Conservation (phyloP, 2,888 invertebrate genomes). For the Oxyscelio sp. region DNA sequence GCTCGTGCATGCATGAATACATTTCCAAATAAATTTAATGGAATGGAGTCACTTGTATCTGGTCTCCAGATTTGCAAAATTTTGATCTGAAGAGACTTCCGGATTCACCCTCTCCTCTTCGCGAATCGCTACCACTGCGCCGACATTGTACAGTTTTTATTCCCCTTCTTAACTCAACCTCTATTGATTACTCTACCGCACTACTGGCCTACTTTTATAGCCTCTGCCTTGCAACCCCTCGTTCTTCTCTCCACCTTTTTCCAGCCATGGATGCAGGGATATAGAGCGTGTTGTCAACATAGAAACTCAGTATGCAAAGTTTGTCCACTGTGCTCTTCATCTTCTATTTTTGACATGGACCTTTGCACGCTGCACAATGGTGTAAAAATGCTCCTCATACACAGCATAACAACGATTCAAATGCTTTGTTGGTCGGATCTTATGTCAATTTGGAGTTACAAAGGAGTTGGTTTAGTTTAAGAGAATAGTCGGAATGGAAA, state of each 20-base stretch:
- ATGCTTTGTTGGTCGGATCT: not conserved
- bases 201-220: slow-evolving; percentile 86
- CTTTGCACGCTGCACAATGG: not conserved
- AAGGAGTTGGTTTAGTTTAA: not conserved
- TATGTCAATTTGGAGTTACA: not conserved
- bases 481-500: not conserved
- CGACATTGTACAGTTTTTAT: slow-evolving; percentile 77
- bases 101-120: slow-evolving; percentile 13
- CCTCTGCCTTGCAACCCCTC: slow-evolving; percentile 77
- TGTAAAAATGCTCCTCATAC: not conserved
- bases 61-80: slow-evolving; percentile 1
- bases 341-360: slow-evolving; percentile 24
- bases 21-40: not conserved
- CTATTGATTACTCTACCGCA: slow-evolving; percentile 77
- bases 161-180: slow-evolving; percentile 84
- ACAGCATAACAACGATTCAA: not conserved
- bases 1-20: not conserved
- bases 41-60: no score
- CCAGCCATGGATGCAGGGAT: slow-evolving; percentile 72
- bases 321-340: slow-evolving; percentile 5
- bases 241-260: slow-evolving; percentile 55
- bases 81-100: slow-evolving; percentile 5
- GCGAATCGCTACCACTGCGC: slow-evolving; percentile 48
- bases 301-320: slow-evolving; percentile 17
- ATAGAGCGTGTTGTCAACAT: slow-evolving; percentile 55